phyloP scores from a whole-genome alignment of 2,888 invertebrate genomes.

The Torymus tubicola region DNA sequence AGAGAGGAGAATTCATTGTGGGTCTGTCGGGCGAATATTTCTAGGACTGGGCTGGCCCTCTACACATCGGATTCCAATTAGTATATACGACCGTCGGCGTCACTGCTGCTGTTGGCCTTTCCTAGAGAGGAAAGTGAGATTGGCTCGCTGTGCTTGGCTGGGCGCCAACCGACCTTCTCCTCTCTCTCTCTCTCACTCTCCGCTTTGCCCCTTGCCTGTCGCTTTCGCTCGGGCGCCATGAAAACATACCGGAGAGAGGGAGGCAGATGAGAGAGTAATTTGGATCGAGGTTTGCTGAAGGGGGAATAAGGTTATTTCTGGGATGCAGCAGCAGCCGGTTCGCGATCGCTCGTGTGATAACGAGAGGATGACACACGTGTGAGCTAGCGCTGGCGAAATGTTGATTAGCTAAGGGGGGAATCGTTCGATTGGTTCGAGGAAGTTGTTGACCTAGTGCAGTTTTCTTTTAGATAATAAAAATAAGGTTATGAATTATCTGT shows the following conservation, averaged over 20 bases:
- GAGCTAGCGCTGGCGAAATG: no score
- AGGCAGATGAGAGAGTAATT: constrained; percentile 20
- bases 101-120: constrained; percentile 2
- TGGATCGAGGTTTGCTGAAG: neutral
- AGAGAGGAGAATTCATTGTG: neutral
- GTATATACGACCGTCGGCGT: neutral
- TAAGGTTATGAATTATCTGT: no score
- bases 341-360: no score
- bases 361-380: no score
- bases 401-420: no score
- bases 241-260: constrained; percentile 28
- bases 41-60: neutral
- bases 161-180: constrained; percentile 56
- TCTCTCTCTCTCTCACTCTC: neutral
- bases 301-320: constrained; percentile 15
- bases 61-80: constrained; percentile 51
- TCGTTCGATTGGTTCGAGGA: no score
- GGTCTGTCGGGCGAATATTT: constrained; percentile 26
- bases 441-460: no score
- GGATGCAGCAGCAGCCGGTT: neutral
- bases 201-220: neutral
- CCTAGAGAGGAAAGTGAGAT: constrained; percentile 66
- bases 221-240: constrained; percentile 1
- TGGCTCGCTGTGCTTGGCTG: constrained; percentile 64
- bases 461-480: no score